Percentiles rank a stretch among this genome's conserved stretches.
phyloP scores from a whole-genome alignment of 1,140 invertebrate genomes.

The Pseudoatta argentina region DNA sequence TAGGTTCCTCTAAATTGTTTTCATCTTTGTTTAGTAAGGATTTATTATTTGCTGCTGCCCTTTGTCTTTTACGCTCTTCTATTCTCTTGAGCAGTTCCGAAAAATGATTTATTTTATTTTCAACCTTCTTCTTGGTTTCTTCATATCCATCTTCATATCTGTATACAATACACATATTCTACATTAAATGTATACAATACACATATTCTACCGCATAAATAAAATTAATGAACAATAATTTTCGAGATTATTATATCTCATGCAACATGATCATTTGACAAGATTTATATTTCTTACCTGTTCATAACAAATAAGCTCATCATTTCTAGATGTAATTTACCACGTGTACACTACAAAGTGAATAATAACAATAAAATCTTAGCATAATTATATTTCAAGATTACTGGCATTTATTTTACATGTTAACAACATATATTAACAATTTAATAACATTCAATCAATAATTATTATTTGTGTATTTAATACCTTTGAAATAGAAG shows the following conservation, averaged over 20 bases:
- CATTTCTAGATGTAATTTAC: slow-evolving; percentile 3
- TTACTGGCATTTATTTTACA: not conserved
- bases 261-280: not conserved
- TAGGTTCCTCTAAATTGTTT: slow-evolving; percentile 5
- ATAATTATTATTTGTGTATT: not conserved
- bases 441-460: not conserved
- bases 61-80: slow-evolving; percentile 86
- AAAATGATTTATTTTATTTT: slow-evolving; percentile 87
- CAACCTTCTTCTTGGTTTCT: slow-evolving; percentile 79
- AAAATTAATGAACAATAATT: slow-evolving; percentile 23
- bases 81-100: slow-evolving; percentile 88
- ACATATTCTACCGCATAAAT: slow-evolving; percentile 42
- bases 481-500: not conserved
- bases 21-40: slow-evolving; percentile 6
- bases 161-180: slow-evolving; percentile 48
- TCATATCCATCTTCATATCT: slow-evolving; percentile 84
- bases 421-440: not conserved
- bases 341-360: not conserved
- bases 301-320: slow-evolving; percentile 87
- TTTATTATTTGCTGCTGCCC: slow-evolving; percentile 60
- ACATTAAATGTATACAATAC: slow-evolving; percentile 66
- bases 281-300: slow-evolving; percentile 78
- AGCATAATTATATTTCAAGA: not conserved
- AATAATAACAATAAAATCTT: not conserved
- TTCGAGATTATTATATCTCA: not conserved